These are phyloP conservation scores for Cephus spinipes DNA, from an alignment of 2,888 invertebrate genomes.

Conservation along the genomic window DNA sequence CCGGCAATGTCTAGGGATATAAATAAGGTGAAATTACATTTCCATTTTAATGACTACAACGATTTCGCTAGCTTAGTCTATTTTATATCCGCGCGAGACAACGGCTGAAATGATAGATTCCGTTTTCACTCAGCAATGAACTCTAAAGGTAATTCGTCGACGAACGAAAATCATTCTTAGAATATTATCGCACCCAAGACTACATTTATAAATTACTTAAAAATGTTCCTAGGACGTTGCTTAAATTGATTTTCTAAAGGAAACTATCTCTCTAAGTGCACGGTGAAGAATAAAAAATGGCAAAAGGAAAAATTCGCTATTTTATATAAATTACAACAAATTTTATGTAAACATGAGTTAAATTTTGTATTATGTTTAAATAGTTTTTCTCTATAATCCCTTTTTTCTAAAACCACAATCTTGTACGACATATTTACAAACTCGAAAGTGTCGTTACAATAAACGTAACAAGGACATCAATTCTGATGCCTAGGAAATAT, in stretches of 20 bases:
- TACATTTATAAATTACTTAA: background rate
- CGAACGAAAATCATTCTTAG: background rate
- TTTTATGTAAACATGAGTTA: background rate
- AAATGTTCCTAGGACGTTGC: background rate
- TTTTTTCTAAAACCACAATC: background rate
- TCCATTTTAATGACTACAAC: background rate
- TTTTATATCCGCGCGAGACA: background rate
- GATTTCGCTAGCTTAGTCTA: background rate
- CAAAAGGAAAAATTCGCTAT: background rate
- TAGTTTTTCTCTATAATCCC: too few relatives aligned
- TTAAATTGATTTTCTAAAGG: background rate
- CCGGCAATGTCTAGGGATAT: background rate
- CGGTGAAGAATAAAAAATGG: background rate
- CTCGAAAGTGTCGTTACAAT: conserved; percentile 1
- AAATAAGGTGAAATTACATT: background rate
- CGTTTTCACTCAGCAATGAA: background rate
- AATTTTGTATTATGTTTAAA: background rate
- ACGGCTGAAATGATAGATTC: background rate
- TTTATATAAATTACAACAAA: background rate
- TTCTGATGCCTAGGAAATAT: conserved; percentile 21
- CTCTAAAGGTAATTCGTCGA: background rate
- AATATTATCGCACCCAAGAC: background rate
- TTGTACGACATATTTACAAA: conserved; percentile 10
- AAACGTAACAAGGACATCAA: conserved; percentile 4
- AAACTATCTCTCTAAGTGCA: background rate